Evolutionary conservation across 2,888 invertebrate genomes (phyloP).

Genomic region (Ceraclea dissimilis): DNA sequence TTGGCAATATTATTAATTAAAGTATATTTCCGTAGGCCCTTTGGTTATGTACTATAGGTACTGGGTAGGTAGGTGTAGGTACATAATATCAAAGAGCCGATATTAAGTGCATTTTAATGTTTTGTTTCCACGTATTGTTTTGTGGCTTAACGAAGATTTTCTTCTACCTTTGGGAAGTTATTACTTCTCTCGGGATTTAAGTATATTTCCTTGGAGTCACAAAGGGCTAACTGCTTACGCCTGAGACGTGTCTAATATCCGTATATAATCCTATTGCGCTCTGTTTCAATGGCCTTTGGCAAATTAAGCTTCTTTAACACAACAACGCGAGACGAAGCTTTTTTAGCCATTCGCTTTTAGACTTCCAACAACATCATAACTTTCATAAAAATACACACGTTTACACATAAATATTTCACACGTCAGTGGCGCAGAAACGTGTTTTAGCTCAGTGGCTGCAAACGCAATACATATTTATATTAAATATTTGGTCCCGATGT

Average conservation of each 20-base stretch:
- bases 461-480: too few species aligned
- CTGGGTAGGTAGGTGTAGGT: too few species aligned
- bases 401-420: too few species aligned
- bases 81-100: neutral
- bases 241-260: constrained; percentile 21
- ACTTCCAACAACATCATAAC: constrained; percentile 1
- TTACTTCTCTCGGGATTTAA: constrained; percentile 4
- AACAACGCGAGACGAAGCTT: constrained; percentile 6
- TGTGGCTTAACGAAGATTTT: constrained; percentile 2
- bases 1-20: too few species aligned
- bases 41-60: too few species aligned
- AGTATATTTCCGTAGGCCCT: neutral
- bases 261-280: constrained; percentile 21
- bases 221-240: constrained; percentile 12
- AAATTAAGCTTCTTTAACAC: constrained; percentile 18
- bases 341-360: constrained; percentile 11
- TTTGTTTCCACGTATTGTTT: constrained; percentile 4
- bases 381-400: constrained; percentile 5
- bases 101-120: constrained; percentile 1
- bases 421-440: too few species aligned
- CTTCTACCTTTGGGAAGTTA: constrained; percentile 4
- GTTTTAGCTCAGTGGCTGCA: too few species aligned
- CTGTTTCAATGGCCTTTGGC: constrained; percentile 21
- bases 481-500: too few species aligned
- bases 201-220: constrained; percentile 12